Base-by-base conservation (phyloP, 2,113 vertebrate species). In the Menura novaehollandiae region DNA sequence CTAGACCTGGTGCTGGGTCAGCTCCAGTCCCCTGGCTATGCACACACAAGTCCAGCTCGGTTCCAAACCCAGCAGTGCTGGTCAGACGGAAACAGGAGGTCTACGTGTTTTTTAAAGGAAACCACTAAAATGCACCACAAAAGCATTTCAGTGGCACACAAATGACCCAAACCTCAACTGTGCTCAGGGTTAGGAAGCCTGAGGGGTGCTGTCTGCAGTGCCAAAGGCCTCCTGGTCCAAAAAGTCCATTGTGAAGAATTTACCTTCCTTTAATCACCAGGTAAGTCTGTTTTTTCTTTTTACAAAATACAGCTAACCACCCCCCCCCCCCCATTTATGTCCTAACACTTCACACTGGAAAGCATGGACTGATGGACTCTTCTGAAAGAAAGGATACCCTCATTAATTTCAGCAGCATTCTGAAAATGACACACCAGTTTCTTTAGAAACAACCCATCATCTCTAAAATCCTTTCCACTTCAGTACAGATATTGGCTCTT, bases 71-170 rank as follows among this genome's bases (percentile, higher is more conserved):
- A 58, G 63, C 26, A 24, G 32, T 7, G 14, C 32, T 47, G 39
- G 49, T 43, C 35, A 6, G 23, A 81, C 47, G 37, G 28, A 41
- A 89, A 52, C 7, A 37, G 72, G 37, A 91, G 44, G 41, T 46
- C 53, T 43, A 69, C 1, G 12, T 15, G 0, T 41, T 35, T 73
- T 44, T 79, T 75, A 87, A 85, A 62, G 55, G 39, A 81, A 92
- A 76, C 56, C 74, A 26, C 37, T 30, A 1, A 6, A 71, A 55
- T 14, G n/a, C 44, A 52, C 49, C 78, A 66, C 69, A 66, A 64
- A 96, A 76, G 63, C 52, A 43, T 83, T 94, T 91, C 83, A 94
- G 74, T 32, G 52, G 64, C 88, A 87, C 67, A 82, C 76, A 90
- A 90, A 92, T 76, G 58, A 81, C 80, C 80, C 83, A 89, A 68